Evolutionary conservation across 1,140 invertebrate species (phyloP).

Genomic region (Heterodera schachtii): DNA sequence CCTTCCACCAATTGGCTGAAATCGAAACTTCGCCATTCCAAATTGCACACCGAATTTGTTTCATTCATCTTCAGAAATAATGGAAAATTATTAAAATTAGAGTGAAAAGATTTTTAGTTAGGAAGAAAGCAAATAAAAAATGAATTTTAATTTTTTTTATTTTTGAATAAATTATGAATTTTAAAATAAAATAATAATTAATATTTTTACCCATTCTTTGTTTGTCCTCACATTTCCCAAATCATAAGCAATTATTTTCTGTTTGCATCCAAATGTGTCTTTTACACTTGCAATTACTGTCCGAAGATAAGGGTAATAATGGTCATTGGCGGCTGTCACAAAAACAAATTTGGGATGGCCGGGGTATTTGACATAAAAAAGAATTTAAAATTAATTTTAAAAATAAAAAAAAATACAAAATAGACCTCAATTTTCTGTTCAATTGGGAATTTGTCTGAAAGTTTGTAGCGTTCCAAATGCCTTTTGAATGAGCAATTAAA

Average conservation of each 20-base stretch:
- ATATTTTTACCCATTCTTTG: conserved; percentile 4
- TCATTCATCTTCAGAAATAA: conserved; percentile 30
- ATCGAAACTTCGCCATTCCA: conserved; percentile 30
- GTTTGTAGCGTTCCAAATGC: conserved; percentile 3
- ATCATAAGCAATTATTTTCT: conserved; percentile 39
- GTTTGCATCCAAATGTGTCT: background rate
- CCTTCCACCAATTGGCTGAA: conserved; percentile 24
- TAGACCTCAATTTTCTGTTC: background rate
- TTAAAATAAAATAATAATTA: background rate
- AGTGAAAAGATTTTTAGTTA: too few species aligned
- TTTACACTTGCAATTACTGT: background rate
- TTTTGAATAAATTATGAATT: too few species aligned
- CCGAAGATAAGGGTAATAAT: background rate
- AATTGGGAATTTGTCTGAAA: background rate
- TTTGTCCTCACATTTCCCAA: conserved; percentile 18
- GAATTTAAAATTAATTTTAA: background rate
- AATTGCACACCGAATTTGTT: conserved; percentile 32
- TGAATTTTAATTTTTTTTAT: too few species aligned
- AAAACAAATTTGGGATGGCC: background rate
- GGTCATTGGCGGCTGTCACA: background rate
- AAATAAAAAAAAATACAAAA: background rate
- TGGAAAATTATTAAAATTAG: too few species aligned
- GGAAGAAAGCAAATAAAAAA: too few species aligned
- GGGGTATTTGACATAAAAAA: background rate
- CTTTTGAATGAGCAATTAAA: background rate